Evolutionary conservation across 2,797 vertebrate genomes (phyloP).

Genomic region (Lithobates pipiens): DNA sequence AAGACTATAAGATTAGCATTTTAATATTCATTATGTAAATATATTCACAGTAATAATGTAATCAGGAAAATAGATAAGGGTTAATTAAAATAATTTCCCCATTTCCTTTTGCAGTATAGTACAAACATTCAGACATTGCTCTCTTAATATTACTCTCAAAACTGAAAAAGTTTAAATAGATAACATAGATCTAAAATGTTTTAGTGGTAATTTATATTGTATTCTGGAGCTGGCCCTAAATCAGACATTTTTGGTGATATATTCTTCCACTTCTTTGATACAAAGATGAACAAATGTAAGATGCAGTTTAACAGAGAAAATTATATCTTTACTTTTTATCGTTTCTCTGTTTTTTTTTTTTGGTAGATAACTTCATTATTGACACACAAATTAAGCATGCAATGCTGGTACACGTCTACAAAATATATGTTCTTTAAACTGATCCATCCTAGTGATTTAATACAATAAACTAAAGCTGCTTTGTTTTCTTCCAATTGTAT

Average conservation of each 20-base stretch:
- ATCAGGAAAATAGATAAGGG: slow-evolving; percentile 48
- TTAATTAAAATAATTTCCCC: slow-evolving; percentile 36
- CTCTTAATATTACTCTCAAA: not conserved
- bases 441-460: not conserved
- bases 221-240: not conserved
- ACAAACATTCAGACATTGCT: slow-evolving; percentile 8
- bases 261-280: not conserved
- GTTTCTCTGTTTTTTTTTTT: not conserved
- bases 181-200: slow-evolving; percentile 8
- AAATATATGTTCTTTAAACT: not conserved
- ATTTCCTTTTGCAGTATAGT: slow-evolving; percentile 8
- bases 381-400: not conserved
- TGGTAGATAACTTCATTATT: not conserved
- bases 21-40: slow-evolving; percentile 54
- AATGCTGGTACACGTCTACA: not conserved
- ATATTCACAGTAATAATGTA: slow-evolving; percentile 40
- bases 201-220: not conserved
- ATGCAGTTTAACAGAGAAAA: not conserved
- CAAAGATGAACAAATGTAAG: not conserved
- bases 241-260: not conserved
- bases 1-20: slow-evolving; percentile 36
- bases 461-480: not conserved
- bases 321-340: not conserved
- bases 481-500: too few species aligned
- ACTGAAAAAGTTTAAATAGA: not conserved